These are phyloP conservation scores for Platysteira castanea DNA, from an alignment of 2,113 vertebrate genomes.

Conservation along the genomic window DNA sequence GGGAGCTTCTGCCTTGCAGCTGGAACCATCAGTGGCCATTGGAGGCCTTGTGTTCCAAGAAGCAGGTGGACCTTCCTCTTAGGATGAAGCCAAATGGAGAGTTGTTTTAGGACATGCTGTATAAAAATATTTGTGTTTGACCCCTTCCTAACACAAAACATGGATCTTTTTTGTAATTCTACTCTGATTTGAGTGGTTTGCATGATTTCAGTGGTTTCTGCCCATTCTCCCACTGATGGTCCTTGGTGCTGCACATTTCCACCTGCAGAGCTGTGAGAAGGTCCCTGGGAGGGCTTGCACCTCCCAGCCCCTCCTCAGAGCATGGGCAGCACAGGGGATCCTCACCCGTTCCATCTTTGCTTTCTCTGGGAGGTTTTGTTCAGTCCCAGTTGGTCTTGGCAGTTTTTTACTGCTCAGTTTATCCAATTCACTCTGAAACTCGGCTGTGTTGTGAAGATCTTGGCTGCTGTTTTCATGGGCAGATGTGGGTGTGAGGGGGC, in stretches of 20 bases:
- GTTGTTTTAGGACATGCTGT: rapidly evolving
- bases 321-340: background rate
- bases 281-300: background rate
- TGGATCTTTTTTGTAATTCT: background rate
- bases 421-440: background rate
- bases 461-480: background rate
- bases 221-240: rapidly evolving
- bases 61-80: background rate
- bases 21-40: background rate
- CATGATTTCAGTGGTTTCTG: background rate
- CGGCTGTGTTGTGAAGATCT: rapidly evolving
- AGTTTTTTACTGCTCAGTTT: background rate
- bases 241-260: background rate
- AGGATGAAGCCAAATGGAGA: background rate
- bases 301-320: rapidly evolving
- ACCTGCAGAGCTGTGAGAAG: background rate
- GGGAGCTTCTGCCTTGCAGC: background rate
- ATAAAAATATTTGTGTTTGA: background rate
- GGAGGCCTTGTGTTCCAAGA: background rate
- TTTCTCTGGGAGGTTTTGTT: background rate
- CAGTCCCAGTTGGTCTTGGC: background rate
- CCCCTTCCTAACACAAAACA: background rate
- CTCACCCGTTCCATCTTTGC: background rate
- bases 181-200: background rate
- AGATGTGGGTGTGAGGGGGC: background rate